Evolutionary conservation across 2,797 vertebrate species (phyloP), one percentile per base, ranked within the genome.

Genomic region (Phoxinus dragarum): DNA sequence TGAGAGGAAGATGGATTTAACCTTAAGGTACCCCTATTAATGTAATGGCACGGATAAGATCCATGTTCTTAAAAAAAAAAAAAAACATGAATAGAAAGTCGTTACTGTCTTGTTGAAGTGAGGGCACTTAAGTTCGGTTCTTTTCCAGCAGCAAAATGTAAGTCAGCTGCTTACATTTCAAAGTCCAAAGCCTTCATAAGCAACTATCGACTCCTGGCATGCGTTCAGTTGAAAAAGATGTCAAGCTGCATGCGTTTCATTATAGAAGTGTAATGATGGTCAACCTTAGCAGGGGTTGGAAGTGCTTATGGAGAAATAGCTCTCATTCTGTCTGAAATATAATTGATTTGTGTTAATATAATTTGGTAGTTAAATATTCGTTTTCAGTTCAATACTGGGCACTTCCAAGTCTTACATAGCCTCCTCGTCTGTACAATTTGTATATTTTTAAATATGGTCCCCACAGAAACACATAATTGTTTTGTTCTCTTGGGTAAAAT

Each of bases 1-100:
- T 67, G 16, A 54, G 34, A 75, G 5, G 56, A 75, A 54, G 23
- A 83, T 47, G 21, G 56, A 74, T 74, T 74, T 75, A 34, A 75
- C 44, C 44, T 75, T 49, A 75, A 44, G 9, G 31, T 49, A 52
- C 14, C 21, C 21, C 47, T 34, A 36, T 52, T 42, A 75, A 67
- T 67, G 52, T 67, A 75, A 75, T 10, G 17, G 38, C 38, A 44
- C 3, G 14, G 21, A 64, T 44, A 72, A 49, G 69, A 75, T 64
- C 40, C 21, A 36, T 11, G 71, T 64, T 64, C 40, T 74, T 34
- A 4, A 27, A 12, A 11, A 61, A 1, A 52, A 2, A 52, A 9
- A 23, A 52, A 49, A 19, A 59, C n/a, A 47, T 34, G 5, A 49
- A 49, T 67, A 34, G 19, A 12, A 80, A 80, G 40, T 31, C 9